Percentiles rank a stretch among this genome's conserved stretches.
Evolutionary conservation across 2,888 invertebrate genomes (phyloP).

Genomic region (Nomada ruficornis): DNA sequence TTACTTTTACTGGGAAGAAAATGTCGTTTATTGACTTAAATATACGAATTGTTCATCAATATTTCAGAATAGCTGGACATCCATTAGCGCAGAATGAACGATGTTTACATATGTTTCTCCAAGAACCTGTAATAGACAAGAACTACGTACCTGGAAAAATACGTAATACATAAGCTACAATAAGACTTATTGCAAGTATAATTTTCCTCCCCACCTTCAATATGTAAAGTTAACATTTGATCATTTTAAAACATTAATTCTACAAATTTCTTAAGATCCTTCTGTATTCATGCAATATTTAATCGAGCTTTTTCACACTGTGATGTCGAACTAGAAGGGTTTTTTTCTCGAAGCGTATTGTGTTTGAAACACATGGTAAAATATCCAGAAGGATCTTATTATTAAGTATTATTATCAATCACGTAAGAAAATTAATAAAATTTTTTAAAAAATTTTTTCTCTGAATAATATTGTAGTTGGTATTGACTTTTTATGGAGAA

Average conservation of each 20-base stretch:
- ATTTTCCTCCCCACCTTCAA: conserved; percentile 67
- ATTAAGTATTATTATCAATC: conserved; percentile 36
- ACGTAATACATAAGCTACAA: conserved; percentile 91
- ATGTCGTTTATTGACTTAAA: too few species aligned
- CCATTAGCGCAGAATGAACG: conserved; percentile 99
- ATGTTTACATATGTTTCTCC: conserved; percentile 99
- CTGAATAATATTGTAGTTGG: conserved; percentile 5
- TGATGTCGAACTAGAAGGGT: conserved; percentile 47
- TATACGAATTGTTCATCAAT: neutral
- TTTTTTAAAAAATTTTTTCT: conserved; percentile 4
- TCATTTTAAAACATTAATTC: conserved; percentile 59
- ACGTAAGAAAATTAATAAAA: conserved; percentile 6
- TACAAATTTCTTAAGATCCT: conserved; percentile 52
- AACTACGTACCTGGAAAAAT: conserved; percentile 99
- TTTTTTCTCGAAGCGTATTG: conserved; percentile 41
- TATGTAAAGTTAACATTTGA: conserved; percentile 62
- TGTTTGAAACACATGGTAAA: conserved; percentile 46
- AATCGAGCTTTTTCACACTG: conserved; percentile 58
- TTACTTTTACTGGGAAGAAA: too few species aligned
- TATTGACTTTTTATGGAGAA: conserved; percentile 4
- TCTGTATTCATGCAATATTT: conserved; percentile 56
- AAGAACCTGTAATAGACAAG: conserved; percentile 98
- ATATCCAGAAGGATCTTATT: conserved; percentile 42
- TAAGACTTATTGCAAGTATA: conserved; percentile 67
- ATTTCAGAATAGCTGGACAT: conserved; percentile 96